phyloP scores from a whole-genome alignment of 2,797 vertebrate species.

The Sus cebifrons region DNA sequence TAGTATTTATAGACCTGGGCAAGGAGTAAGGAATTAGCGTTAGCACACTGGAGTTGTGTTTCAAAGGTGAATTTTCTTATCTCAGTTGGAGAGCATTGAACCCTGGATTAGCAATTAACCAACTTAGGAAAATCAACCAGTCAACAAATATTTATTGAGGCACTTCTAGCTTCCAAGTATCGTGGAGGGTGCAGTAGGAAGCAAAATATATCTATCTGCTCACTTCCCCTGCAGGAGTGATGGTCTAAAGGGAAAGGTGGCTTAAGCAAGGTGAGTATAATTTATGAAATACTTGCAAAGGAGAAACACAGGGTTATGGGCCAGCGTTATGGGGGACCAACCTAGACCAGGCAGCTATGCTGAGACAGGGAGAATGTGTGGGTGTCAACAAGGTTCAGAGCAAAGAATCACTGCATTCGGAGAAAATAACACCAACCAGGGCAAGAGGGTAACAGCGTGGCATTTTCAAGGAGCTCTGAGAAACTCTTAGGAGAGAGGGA shows the following conservation, averaged over 20 bases:
- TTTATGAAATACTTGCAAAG: neutral
- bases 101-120: constrained; percentile 13
- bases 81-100: neutral
- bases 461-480: neutral
- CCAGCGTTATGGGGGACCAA: neutral
- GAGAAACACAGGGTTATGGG: neutral
- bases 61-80: constrained; percentile 17
- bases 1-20: constrained; percentile 5
- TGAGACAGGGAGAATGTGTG: neutral
- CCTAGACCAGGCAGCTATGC: neutral
- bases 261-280: neutral
- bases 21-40: neutral
- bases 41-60: neutral
- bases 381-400: neutral
- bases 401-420: neutral
- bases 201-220: neutral
- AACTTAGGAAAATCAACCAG: constrained; percentile 25
- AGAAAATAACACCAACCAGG: neutral
- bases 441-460: neutral
- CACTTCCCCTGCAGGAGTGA: neutral
- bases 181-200: neutral
- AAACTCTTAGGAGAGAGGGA: no score
- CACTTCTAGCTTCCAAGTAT: neutral
- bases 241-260: neutral
- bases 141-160: constrained; percentile 43